These are phyloP conservation scores for Hexactinellida sp. DNA, from an alignment of 37 sponge, comb jelly and placozoan genomes.

Conservation along the genomic window DNA sequence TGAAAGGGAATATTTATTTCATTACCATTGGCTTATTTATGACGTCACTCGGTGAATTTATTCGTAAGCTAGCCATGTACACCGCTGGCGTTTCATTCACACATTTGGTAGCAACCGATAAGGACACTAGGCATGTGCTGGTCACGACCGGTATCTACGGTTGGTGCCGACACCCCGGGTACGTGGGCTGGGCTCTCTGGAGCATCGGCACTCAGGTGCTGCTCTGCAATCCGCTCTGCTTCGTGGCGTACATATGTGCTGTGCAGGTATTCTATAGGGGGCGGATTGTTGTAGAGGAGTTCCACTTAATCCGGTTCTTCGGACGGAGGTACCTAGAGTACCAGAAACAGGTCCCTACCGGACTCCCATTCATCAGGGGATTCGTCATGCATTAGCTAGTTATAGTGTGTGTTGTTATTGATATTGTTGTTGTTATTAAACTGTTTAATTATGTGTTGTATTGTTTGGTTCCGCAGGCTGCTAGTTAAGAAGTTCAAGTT, in stretches of 20 bases:
- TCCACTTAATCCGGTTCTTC: conserved; percentile 61
- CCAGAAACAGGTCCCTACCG: conserved; percentile 60
- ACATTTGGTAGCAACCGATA: conserved; percentile 46
- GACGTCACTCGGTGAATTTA: conserved; percentile 48
- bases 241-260: conserved; percentile 45
- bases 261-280: conserved; percentile 84
- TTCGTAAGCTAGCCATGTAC: conserved; percentile 79
- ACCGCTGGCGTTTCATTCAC: conserved; percentile 82
- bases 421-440: no score
- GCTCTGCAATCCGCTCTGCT: conserved; percentile 78
- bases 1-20: conserved; percentile 38
- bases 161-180: conserved; percentile 77
- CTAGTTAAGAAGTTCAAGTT: conserved; percentile 60
- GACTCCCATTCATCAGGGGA: conserved; percentile 70
- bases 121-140: conserved; percentile 45
- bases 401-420: no score
- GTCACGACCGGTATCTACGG: conserved; percentile 72
- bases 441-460: background rate
- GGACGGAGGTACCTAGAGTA: conserved; percentile 70
- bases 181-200: conserved; percentile 97
- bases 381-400: no score
- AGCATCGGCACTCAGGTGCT: conserved; percentile 85
- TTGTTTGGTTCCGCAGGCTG: conserved; percentile 30
- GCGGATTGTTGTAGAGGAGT: conserved; percentile 72
- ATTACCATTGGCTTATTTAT: conserved; percentile 34